Evolutionary conservation across 30 jellyfish, hydroid and myxozoan genomes (phyloP), one percentile per base, ranked within the genome.

Genomic region (Mastigias papua): DNA sequence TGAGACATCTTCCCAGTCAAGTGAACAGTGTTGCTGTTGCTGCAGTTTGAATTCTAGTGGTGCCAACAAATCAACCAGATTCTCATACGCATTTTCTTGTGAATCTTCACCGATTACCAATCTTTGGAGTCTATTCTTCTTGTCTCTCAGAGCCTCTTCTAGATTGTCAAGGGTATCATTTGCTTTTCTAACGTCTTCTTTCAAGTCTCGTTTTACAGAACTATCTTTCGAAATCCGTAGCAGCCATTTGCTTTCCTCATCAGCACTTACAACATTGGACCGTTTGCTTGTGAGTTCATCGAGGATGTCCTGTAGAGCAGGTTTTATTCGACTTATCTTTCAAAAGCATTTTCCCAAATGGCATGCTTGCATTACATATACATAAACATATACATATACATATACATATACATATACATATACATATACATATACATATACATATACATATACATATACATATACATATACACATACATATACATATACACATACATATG

Each of bases 181-280:
- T 17, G 81, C 89, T 61, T 78, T 94, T 22, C 92, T 30, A 13
- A 89, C 48, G 17, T 62, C 92, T 61, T 90, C 91, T 30, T 96
- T 87, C 19, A 94, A 76, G n/a, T 75, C 97, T 17, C 91, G 91
- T 34, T 94, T 75, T 77, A 94, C 78, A 23, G 84, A 69, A 60
- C 78, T 74, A 58, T 94, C 97, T 54, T 89, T 84, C 0, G 96
- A 86, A 62, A 76, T 89, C 1, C 81, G 91, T 0, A 78, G 60
- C 48, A 94, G 89, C 97, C 96, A 94, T 76, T 84, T 89, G 65
- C 97, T 94, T 48, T 77, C 82, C 23, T 84, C 99, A 26, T 94
- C 97, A 26, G 99, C 96, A 35, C 73, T 23, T 32, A 73, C 29
- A 49, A 89, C 58, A 20, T 81, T 34, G 2, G 94, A 72, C 5